Base-by-base conservation (phyloP, 2,113 vertebrate genomes). In the Pomatostomus ruficeps region DNA sequence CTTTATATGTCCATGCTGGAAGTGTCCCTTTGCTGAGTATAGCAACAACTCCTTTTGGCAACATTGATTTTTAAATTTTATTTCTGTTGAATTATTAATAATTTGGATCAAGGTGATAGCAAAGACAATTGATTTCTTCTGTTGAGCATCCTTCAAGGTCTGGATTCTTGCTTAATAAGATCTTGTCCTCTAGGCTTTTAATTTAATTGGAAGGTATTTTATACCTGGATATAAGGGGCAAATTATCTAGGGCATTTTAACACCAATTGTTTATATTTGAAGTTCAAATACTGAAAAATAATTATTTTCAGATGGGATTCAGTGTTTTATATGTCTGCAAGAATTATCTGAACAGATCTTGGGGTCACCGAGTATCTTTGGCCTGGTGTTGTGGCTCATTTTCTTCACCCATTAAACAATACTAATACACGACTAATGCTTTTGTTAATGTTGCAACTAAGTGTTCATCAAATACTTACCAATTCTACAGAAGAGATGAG, bases 51-150 rank as follows among this genome's bases (percentile, higher is more conserved):
- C 23, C 26, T 96, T 94, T 88, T 75, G 77, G 72, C 33, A 78
- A 38, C 31, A 97, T 95, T 74, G 91, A 96, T 97, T 96, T 94
- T 96, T 90, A 51, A 82, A 95, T 96, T 97, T 97, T 0, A 84
- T 94, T 90, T 84, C 72, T 96, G 85, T 94, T 97, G 94, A 97
- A 97, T 97, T 97, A 97, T 97, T 97, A 96, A 98, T 97, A 95
- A 93, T 67, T 78, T 87, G 62, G 65, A 92, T 91, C 89, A 97
- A 97, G 94, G 94, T 96, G 96, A 93, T 67, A 65, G 35, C 94
- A 97, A 97, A 96, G 91, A 90, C 81, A 81, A 96, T 97, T 95
- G 93, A 98, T 98, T 98, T 98, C 43, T 93, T 63, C 67, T 96
- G 40, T 72, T 93, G 72, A 94, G 54, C 29, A 18, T 92, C 42